Base-by-base conservation (phyloP, 2,797 vertebrate species). In the Smutsia gigantea region DNA sequence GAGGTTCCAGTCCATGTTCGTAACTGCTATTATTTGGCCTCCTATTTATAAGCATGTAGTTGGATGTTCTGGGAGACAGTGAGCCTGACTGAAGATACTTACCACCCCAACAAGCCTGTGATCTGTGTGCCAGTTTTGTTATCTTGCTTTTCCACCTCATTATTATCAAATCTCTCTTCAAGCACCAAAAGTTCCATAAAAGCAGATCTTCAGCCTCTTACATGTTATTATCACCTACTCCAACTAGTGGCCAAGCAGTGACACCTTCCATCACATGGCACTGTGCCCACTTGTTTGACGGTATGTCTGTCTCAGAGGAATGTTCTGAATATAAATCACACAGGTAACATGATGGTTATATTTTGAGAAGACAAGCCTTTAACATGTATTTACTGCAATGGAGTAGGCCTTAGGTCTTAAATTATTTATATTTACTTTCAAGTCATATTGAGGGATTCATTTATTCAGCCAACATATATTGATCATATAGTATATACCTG, bases 341-440 rank as follows among this genome's bases (percentile, higher is more conserved):
- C 17, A 89, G 46, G 72, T 46, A 90, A 94, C 12, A 79, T 5
- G 2, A 27, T 31, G 7, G 7, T 31, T 31, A 79, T 77, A 78
- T 93, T 96, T 86, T 89, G 53, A 66, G 61, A 96, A 93, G 27
- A 25, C 12, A 86, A 83, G 37, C 12, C 8, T n/a, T 77, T 95
- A 87, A 77, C 11, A 55, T 71, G 39, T 63, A 34, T 72, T 93
- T 74, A 69, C 71, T 86, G 18, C 57, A 86, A 4, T 57, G n/a
- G 31, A 86, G 34, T 34, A 61, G 88, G 25, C 29, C 90, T 77
- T 31, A 5, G 29, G 72, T 39, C 82, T 94, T 64, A 29, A 27
- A 84, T 66, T 86, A 90, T 77, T 74, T 59, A 85, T 7, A 85
- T 68, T 68, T 87, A 71, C 51, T 79, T 92, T 55, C 18, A 93